phyloP scores from a whole-genome alignment of 2,797 vertebrate species.

The Arrhamphus sclerolepis region DNA sequence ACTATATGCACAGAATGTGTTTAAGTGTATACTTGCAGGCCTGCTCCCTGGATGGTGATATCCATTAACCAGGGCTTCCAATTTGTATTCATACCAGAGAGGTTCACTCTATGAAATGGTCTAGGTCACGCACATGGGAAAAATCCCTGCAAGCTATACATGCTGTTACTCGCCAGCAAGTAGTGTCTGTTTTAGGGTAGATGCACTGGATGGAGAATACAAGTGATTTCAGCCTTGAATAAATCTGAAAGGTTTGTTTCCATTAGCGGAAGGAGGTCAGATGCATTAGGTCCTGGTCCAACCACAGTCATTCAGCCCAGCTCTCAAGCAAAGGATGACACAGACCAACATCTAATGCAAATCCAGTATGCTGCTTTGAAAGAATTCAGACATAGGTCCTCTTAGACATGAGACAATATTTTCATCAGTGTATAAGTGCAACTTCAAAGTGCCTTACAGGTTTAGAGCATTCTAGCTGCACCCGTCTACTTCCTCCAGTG shows the following conservation, averaged over 20 bases:
- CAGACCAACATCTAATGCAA: slow-evolving; percentile 39
- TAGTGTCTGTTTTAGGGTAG: slow-evolving; percentile 56
- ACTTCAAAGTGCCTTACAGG: slow-evolving; percentile 16
- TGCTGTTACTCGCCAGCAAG: slow-evolving; percentile 46
- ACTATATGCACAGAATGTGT: slow-evolving; percentile 35
- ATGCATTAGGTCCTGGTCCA: slow-evolving; percentile 71
- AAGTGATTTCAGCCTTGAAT: slow-evolving; percentile 79
- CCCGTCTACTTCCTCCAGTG: slow-evolving; percentile 47
- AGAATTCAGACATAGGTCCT: slow-evolving; percentile 13
- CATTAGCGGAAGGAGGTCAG: slow-evolving; percentile 80
- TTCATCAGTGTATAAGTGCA: slow-evolving; percentile 29
- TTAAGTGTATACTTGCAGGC: slow-evolving; percentile 41
- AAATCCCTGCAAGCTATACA: slow-evolving; percentile 63
- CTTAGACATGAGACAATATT: slow-evolving; percentile 40
- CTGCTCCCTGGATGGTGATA: slow-evolving; percentile 34
- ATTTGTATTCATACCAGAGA: slow-evolving; percentile 68
- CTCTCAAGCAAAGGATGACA: slow-evolving; percentile 57
- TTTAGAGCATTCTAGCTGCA: slow-evolving; percentile 40
- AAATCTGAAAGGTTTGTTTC: slow-evolving; percentile 76
- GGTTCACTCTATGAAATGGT: slow-evolving; percentile 56
- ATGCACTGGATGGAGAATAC: slow-evolving; percentile 61
- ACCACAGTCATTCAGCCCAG: slow-evolving; percentile 60
- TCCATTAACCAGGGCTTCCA: slow-evolving; percentile 46
- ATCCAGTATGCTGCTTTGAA: slow-evolving; percentile 13
- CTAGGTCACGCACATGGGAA: slow-evolving; percentile 53